Percentiles rank a stretch among this genome's conserved stretches.
These are phyloP conservation scores for Spialia ferax DNA, from an alignment of 2,888 invertebrate species.

Conservation along the genomic window DNA sequence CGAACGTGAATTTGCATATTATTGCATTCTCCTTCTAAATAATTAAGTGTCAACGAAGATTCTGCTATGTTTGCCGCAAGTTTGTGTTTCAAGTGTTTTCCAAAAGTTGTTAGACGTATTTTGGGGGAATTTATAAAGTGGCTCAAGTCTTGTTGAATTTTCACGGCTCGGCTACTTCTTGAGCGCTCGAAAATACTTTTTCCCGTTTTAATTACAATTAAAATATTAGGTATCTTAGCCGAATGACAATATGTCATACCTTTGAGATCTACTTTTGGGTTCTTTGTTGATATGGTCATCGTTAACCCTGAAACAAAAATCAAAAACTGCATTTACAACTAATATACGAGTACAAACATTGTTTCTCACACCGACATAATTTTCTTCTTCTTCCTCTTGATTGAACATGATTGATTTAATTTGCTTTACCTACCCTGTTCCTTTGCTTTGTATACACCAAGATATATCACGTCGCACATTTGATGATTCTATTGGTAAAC, in stretches of 20 bases:
- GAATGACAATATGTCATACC: too few relatives aligned
- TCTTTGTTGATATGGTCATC: too few relatives aligned
- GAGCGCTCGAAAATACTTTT: not conserved
- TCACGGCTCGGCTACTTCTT: not conserved
- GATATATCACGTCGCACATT: not conserved
- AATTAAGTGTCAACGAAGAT: conserved; percentile 50
- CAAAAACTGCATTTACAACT: too few relatives aligned
- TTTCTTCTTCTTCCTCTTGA: too few relatives aligned
- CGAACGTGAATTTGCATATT: conserved; percentile 53
- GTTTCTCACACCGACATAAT: too few relatives aligned
- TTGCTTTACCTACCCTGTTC: not conserved
- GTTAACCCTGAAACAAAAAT: too few relatives aligned
- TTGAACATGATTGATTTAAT: not conserved
- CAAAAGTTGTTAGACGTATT: not conserved
- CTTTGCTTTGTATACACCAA: not conserved
- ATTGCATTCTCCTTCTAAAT: conserved; percentile 52
- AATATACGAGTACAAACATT: too few relatives aligned
- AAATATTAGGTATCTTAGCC: too few relatives aligned
- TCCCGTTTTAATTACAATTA: too few relatives aligned
- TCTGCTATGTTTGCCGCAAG: conserved; percentile 25
- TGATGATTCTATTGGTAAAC: not conserved
- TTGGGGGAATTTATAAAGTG: not conserved
- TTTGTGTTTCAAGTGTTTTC: conserved; percentile 11
- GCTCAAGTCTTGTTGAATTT: not conserved
- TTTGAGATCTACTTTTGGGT: too few relatives aligned